Base-by-base conservation (phyloP, 2,113 vertebrate genomes). In the Cyanoderma ruficeps region DNA sequence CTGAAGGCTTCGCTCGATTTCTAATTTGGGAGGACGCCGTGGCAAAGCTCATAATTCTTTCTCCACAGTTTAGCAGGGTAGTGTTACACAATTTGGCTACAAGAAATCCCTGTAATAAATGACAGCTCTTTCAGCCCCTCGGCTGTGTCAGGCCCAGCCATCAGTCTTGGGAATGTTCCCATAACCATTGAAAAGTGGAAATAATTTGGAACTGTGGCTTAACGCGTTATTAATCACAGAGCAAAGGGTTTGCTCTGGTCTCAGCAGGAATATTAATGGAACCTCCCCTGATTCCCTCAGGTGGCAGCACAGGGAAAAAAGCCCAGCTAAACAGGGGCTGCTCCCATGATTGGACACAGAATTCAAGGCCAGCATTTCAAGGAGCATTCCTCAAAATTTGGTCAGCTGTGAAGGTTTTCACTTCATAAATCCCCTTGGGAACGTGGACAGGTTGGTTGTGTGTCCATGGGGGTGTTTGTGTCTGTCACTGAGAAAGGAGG, bases 181-280 rank as follows among this genome's bases (percentile, higher is more conserved):
- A 71, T 75, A 94, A 90, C 71, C 83, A 77, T 33, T 71, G 75
- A 91, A 80, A 92, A 96, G 85, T 27, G 81, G 76, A 90, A 96
- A 92, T 93, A 83, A 81, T 96, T 93, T 93, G 71, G 83, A 92
- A 55, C 56, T 30, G 76, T 78, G 83, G 39, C 56, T 88, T 86
- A 94, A 86, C 71, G 91, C 42, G 0, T 85, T 83, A 75, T 93
- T 88, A 96, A 96, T 97, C 93, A 94, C 56, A 33, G 59, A 94
- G 59, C 42, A 68, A 79, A 86, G 44, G 47, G 28, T 65, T 82
- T 91, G 56, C n/a, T 91, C 37, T 93, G 74, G 22, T 37, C 94
- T 94, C 77, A 52, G 12, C 52, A 65, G 68, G 68, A 47, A 49
- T 41, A 31, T 25, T 24, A 28, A 83, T 21, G n/a, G 4, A 37